A percentile compares a stretch with the other conserved stretches of the same genome.
phyloP scores from a whole-genome alignment of 2,888 invertebrate species.

The Acronicta aceris region DNA sequence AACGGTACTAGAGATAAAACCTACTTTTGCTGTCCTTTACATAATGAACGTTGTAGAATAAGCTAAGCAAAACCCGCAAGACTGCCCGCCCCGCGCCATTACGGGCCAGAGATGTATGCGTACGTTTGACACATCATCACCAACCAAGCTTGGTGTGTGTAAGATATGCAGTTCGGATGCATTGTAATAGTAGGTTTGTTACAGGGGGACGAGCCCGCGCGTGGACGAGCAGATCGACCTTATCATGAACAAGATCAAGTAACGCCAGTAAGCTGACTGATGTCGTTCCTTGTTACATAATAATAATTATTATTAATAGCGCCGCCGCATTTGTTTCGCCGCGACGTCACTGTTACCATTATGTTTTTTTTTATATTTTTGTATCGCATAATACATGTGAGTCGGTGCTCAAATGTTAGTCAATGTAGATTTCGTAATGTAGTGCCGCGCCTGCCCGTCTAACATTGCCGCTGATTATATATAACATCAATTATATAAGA shows the following conservation, averaged over 20 bases:
- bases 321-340: neutral
- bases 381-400: slow-evolving; percentile 23
- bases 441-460: slow-evolving; percentile 1
- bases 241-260: slow-evolving; percentile 90
- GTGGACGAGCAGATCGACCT: slow-evolving; percentile 94
- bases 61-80: no score
- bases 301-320: neutral
- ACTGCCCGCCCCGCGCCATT: no score
- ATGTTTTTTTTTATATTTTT: slow-evolving; percentile 34
- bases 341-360: slow-evolving; percentile 24
- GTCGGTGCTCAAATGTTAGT: slow-evolving; percentile 36
- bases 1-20: no score
- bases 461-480: neutral
- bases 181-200: slow-evolving; percentile 12
- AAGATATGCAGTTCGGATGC: no score
- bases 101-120: no score
- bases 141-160: no score
- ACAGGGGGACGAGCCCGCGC: slow-evolving; percentile 92
- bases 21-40: no score
- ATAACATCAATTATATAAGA: neutral
- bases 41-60: no score
- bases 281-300: neutral
- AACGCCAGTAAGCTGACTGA: slow-evolving; percentile 23
- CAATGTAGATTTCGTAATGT: slow-evolving; percentile 21
- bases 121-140: no score